Evolutionary conservation across 2,888 invertebrate species (phyloP).

Genomic region (Pteria penguin): DNA sequence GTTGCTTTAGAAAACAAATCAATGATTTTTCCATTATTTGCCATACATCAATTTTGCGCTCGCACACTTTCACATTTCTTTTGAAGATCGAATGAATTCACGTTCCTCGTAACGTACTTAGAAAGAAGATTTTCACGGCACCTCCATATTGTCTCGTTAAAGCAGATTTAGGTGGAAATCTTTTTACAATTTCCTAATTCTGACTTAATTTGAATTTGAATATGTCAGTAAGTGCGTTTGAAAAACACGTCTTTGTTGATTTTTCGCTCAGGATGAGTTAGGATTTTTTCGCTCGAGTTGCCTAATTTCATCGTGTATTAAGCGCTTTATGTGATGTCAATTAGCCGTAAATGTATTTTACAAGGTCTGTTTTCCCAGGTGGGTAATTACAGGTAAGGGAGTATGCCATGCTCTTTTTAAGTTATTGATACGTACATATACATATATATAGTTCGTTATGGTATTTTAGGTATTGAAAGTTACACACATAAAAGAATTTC

Average conservation of each 20-base stretch:
- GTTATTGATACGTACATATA: no score
- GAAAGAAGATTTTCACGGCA: not conserved
- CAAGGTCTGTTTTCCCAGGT: not conserved
- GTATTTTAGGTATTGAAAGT: no score
- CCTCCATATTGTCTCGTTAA: not conserved
- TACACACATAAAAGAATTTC: no score
- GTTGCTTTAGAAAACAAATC: no score
- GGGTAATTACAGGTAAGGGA: not conserved
- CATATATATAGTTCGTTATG: no score
- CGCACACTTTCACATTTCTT: not conserved
- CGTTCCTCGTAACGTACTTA: not conserved
- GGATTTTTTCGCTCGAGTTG: not conserved
- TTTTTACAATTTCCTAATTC: not conserved
- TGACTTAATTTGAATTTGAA: not conserved
- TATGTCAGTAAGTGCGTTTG: not conserved
- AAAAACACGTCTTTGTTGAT: not conserved
- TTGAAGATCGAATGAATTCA: not conserved
- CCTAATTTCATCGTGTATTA: not conserved
- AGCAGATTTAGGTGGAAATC: not conserved
- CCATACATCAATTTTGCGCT: no score
- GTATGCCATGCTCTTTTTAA: no score
- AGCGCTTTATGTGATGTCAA: not conserved
- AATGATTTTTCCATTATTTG: no score
- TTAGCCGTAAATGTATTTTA: not conserved
- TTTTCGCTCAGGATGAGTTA: not conserved